Percentiles rank a stretch among this genome's conserved stretches.
Evolutionary conservation across 1,140 invertebrate species (phyloP).

Genomic region (Caerostris darwini): DNA sequence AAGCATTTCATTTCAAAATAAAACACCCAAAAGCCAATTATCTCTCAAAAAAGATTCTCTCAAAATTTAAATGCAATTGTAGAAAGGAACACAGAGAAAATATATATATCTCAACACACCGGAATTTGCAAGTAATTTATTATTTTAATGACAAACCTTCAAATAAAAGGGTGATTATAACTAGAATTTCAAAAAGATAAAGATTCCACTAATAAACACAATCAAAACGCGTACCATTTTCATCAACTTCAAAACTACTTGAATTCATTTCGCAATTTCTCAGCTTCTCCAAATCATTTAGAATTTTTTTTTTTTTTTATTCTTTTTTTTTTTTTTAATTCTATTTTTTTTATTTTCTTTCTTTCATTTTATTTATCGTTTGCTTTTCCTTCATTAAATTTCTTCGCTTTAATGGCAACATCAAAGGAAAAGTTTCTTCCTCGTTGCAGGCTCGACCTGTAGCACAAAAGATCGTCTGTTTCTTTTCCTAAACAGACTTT

Average conservation of each 20-base stretch:
- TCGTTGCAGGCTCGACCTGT: constrained; percentile 56
- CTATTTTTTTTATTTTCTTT: not conserved
- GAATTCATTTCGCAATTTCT: constrained; percentile 62
- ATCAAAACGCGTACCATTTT: constrained; percentile 59
- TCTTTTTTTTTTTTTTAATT: too few species aligned
- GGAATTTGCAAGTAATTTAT: constrained; percentile 20
- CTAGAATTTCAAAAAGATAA: constrained; percentile 57
- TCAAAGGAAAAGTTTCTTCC: constrained; percentile 72
- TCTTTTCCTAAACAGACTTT: constrained; percentile 74
- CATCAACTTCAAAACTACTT: not conserved
- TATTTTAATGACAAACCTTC: constrained; percentile 4
- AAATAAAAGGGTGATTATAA: constrained; percentile 51
- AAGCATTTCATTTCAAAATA: constrained; percentile 15
- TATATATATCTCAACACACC: constrained; percentile 22
- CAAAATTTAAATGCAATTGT: constrained; percentile 20
- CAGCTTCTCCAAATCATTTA: constrained; percentile 61
- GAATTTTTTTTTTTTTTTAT: constrained; percentile 5
- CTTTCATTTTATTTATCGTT: not conserved
- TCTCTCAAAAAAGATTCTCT: not conserved
- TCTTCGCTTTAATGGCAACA: constrained; percentile 76
- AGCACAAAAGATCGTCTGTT: constrained; percentile 69
- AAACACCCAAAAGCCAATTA: not conserved
- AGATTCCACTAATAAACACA: constrained; percentile 74
- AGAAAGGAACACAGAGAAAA: not conserved
- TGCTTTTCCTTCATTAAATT: constrained; percentile 76